Evolutionary conservation across 2,113 vertebrate species (phyloP).

Genomic region (Pandion haliaetus): DNA sequence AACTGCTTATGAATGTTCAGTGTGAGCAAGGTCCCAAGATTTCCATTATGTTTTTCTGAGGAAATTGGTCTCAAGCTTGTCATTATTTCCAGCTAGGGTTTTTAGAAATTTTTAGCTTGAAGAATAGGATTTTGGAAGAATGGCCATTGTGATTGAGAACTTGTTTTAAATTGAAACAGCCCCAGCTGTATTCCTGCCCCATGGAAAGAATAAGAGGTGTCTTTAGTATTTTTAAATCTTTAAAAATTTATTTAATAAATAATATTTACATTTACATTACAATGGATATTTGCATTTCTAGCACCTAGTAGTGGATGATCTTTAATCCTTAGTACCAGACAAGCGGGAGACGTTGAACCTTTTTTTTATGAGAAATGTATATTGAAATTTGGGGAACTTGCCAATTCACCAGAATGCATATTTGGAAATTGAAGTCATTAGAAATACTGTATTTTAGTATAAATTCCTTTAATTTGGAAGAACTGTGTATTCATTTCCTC

Average conservation of each 20-base stretch:
- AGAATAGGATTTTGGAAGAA: neutral
- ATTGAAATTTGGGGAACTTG: neutral
- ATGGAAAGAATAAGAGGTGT: neutral
- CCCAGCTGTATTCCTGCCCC: neutral
- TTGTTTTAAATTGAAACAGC: neutral
- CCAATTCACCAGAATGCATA: neutral
- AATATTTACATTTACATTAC: too few species aligned
- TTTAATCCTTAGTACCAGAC: neutral
- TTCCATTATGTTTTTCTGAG: neutral
- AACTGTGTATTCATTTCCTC: neutral
- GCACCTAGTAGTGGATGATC: neutral
- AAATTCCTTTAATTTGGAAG: neutral
- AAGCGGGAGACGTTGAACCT: neutral
- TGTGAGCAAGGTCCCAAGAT: neutral
- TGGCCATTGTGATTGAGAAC: neutral
- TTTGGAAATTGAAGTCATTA: neutral
- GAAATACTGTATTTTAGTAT: neutral
- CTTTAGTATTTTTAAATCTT: neutral
- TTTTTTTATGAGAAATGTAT: neutral
- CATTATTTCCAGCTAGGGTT: neutral
- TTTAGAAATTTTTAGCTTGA: neutral
- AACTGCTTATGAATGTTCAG: neutral
- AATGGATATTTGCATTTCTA: neutral
- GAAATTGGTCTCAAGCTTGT: slow-evolving; percentile 13
- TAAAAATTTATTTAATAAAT: too few species aligned